Percentiles rank a stretch among this genome's conserved stretches.
Evolutionary conservation across 2,797 vertebrate genomes (phyloP).

Genomic region (Rachycentron canadum): DNA sequence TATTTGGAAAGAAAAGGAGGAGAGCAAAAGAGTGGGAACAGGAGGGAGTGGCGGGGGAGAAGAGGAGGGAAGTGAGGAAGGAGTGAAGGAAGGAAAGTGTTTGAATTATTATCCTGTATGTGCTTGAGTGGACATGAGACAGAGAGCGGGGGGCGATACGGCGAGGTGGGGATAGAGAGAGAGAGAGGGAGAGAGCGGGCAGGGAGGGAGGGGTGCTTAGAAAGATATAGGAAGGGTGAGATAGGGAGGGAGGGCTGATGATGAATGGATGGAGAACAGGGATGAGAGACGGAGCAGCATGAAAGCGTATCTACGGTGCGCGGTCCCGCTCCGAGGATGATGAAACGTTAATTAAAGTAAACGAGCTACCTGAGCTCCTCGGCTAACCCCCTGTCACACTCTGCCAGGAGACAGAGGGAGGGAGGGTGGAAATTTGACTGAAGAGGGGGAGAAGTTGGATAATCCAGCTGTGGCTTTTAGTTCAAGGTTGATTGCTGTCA

Average conservation of each 20-base stretch:
- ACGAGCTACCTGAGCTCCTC: conserved; percentile 84
- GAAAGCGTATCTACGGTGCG: conserved; percentile 70
- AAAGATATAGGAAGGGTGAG: conserved; percentile 15
- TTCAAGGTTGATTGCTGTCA: conserved; percentile 61
- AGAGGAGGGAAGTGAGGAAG: conserved; percentile 39
- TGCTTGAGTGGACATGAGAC: conserved; percentile 74
- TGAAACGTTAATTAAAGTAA: conserved; percentile 88
- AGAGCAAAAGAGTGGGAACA: conserved; percentile 32
- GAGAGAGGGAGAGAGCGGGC: too few relatives aligned
- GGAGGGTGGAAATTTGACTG: conserved; percentile 54
- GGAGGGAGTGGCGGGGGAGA: conserved; percentile 29
- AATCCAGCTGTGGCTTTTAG: conserved; percentile 69
- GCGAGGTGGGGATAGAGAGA: conserved; percentile 55
- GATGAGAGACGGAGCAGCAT: conserved; percentile 77
- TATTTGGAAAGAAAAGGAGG: conserved; percentile 44
- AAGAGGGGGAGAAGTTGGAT: conserved; percentile 64
- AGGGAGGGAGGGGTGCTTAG: conserved; percentile 19
- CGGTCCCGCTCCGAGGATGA: conserved; percentile 81
- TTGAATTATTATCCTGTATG: conserved; percentile 78
- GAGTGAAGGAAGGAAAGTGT: conserved; percentile 71
- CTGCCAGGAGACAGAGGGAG: conserved; percentile 74
- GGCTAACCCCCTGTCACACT: conserved; percentile 82
- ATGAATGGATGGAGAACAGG: conserved; percentile 84
- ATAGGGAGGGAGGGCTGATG: conserved; percentile 64
- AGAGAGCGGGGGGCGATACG: conserved; percentile 57